These are phyloP conservation scores for Xanthia togata DNA, from an alignment of 2,888 invertebrate genomes.

Conservation along the genomic window DNA sequence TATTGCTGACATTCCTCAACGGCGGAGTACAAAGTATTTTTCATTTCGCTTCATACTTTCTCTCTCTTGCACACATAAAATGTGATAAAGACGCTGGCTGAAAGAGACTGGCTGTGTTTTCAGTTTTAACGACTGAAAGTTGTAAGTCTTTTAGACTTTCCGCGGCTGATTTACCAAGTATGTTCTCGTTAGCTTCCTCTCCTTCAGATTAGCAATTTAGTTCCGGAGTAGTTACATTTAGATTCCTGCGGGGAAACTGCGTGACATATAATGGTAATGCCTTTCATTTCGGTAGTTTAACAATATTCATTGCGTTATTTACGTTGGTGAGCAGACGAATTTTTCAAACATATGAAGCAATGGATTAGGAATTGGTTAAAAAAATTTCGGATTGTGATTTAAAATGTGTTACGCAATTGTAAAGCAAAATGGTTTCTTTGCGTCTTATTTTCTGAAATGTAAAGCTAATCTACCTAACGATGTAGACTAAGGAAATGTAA, in stretches of 20 bases:
- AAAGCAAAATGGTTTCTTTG: not conserved
- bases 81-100: conserved; percentile 17
- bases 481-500: not conserved
- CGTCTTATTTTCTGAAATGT: not conserved
- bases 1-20: conserved; percentile 48
- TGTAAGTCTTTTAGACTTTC: not conserved
- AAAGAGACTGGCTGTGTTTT: conserved; percentile 5
- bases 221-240: not conserved
- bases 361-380: not conserved
- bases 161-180: not conserved
- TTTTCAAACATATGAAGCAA: not conserved
- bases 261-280: not conserved
- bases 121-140: not conserved
- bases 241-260: not conserved
- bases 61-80: not conserved
- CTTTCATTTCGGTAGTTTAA: not conserved
- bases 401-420: no score
- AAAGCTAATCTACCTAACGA: not conserved
- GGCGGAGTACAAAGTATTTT: conserved; percentile 48
- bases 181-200: not conserved
- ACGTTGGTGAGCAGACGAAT: not conserved
- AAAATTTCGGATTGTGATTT: not conserved
- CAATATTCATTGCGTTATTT: not conserved
- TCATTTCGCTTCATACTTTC: conserved; percentile 38
- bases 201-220: not conserved